Conservation (phyloP, 2,888 invertebrate genomes). For the Drosophila mercatorum region DNA sequence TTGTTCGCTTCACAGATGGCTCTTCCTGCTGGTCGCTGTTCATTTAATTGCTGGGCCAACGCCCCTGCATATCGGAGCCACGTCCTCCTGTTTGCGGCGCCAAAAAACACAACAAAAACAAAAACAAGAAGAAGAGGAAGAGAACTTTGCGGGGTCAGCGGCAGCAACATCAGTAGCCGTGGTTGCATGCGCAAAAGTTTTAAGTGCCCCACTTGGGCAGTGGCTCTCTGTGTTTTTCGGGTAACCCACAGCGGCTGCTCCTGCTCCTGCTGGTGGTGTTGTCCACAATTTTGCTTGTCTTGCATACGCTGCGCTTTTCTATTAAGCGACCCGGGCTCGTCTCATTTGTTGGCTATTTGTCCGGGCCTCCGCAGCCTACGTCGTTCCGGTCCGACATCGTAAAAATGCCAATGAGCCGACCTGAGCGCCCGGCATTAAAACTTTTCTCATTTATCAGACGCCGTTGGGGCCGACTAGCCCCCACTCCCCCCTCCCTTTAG, state of each 20-base stretch:
- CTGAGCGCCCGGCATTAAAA: conserved; percentile 73
- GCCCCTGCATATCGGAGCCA: conserved; percentile 26
- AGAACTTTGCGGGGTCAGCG: conserved; percentile 46
- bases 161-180: conserved; percentile 60
- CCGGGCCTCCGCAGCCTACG: conserved; percentile 42
- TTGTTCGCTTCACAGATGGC: conserved; percentile 23
- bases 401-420: conserved; percentile 77
- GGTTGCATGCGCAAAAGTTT: conserved; percentile 75
- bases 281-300: conserved; percentile 24
- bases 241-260: neutral
- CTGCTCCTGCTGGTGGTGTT: neutral
- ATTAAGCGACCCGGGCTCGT: conserved; percentile 70
- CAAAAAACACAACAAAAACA: conserved; percentile 6
- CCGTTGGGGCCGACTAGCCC: conserved; percentile 21
- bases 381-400: conserved; percentile 56
- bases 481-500: neutral
- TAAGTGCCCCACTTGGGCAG: conserved; percentile 66
- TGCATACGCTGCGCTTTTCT: conserved; percentile 74
- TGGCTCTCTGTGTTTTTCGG: conserved; percentile 6
- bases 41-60: conserved; percentile 52
- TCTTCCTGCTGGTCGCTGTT: conserved; percentile 28
- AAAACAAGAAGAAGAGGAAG: neutral
- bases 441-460: conserved; percentile 75
- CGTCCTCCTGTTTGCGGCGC: conserved; percentile 27
- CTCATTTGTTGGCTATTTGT: conserved; percentile 76